phyloP scores from a whole-genome alignment of 2,797 vertebrate genomes.

The Ptychobarbus kaznakovi region DNA sequence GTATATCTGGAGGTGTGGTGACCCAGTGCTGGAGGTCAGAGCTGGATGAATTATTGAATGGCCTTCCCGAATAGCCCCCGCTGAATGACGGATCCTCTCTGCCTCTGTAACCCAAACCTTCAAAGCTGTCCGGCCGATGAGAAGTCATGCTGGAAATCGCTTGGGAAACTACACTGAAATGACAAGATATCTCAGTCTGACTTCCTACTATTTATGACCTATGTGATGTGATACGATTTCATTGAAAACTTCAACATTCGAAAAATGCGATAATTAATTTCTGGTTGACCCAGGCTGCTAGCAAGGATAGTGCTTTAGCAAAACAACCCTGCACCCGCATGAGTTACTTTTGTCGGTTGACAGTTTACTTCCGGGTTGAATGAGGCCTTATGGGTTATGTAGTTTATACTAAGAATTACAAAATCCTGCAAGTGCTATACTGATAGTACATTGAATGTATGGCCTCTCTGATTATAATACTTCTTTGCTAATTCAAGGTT shows the following conservation, averaged over 20 bases:
- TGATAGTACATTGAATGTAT: neutral
- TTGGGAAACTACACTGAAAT: constrained; percentile 29
- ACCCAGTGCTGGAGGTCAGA: constrained; percentile 87
- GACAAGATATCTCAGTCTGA: neutral
- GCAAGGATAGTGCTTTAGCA: constrained; percentile 37
- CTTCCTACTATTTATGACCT: neutral
- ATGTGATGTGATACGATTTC: neutral
- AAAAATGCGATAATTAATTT: neutral
- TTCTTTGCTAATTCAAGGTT: neutral
- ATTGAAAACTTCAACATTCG: neutral
- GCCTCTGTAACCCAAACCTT: constrained; percentile 86
- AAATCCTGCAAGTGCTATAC: neutral
- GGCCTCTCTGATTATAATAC: neutral
- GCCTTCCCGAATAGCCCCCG: constrained; percentile 76
- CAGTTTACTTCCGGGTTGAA: constrained; percentile 42
- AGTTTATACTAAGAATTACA: neutral
- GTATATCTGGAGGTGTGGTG: constrained; percentile 90
- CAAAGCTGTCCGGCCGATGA: constrained; percentile 90
- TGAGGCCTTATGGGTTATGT: constrained; percentile 31
- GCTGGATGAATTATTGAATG: constrained; percentile 77
- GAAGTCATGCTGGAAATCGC: constrained; percentile 80
- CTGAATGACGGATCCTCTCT: constrained; percentile 79
- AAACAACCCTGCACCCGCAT: constrained; percentile 33
- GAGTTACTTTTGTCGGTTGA: constrained; percentile 32
- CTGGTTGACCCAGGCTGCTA: neutral